Evolutionary conservation across 2,797 vertebrate genomes (phyloP).

Genomic region (Hemibagrus guttatus): DNA sequence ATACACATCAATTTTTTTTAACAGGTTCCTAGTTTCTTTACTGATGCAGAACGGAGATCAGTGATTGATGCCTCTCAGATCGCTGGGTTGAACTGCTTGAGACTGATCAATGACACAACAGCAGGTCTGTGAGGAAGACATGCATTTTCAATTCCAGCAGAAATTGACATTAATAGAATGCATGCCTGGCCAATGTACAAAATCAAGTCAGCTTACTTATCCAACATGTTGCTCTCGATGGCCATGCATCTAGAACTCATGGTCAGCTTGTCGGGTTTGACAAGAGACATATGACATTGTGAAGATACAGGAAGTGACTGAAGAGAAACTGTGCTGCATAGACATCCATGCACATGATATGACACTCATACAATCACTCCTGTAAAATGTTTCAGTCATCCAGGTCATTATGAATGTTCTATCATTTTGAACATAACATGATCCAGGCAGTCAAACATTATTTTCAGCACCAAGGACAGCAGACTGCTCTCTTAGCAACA

Average conservation of each 20-base stretch:
- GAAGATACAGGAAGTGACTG: not conserved
- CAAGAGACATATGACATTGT: not conserved
- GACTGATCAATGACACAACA: slow-evolving; percentile 93
- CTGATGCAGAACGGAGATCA: slow-evolving; percentile 93
- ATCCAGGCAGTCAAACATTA: not conserved
- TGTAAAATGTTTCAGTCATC: slow-evolving; percentile 2
- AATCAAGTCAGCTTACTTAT: not conserved
- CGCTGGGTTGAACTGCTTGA: slow-evolving; percentile 93
- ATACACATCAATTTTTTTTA: not conserved
- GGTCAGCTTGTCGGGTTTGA: not conserved
- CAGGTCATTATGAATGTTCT: not conserved
- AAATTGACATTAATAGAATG: not conserved
- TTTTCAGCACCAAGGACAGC: slow-evolving; percentile 38
- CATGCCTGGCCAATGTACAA: not conserved
- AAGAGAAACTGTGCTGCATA: not conserved
- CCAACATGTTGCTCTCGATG: slow-evolving; percentile 4
- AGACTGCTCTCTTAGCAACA: not conserved
- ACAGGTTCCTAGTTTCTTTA: slow-evolving; percentile 95
- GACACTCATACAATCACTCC: not conserved
- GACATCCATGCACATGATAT: not conserved
- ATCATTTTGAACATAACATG: not conserved
- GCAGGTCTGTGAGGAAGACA: slow-evolving; percentile 79
- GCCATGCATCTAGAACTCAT: not conserved
- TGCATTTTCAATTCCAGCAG: not conserved
- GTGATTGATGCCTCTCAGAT: slow-evolving; percentile 93